Evolutionary conservation across 2,797 vertebrate genomes (phyloP), one percentile per base, ranked within the genome.

Genomic region (Sebastes nivosus): DNA sequence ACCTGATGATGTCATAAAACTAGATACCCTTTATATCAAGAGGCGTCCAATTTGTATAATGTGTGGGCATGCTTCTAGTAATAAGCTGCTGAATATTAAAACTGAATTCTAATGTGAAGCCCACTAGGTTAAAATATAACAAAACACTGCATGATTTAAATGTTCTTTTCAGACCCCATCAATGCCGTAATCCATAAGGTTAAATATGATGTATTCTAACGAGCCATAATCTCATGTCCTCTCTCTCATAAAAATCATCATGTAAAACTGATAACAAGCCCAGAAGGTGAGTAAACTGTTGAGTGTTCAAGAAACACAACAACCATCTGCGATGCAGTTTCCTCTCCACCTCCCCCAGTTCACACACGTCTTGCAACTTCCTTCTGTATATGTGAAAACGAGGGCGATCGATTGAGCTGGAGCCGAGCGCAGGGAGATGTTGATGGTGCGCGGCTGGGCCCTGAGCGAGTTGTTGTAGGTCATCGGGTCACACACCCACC

Each of bases 401-500:
- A 94, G 93, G 89, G 80, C 84, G 65, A 94, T 94, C 88, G 92
- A 94, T 94, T 69, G 86, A 88, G 91, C 89, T 77, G 85, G 86
- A 91, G 87, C 88, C 24, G 76, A 87, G 88, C 34, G 57, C 86
- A 86, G 87, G 85, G 86, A 92, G 90, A 92, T 84, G 88, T 82
- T 86, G 82, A 89, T 83, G 83, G 77, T 88, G 84, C 61, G 81
- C 69, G 65, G 83, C 88, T 71, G 74, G 84, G 90, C 91, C 86
- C 83, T 89, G 67, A 92, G 93, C 89, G 34, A 93, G 83, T 81
- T 90, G 89, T 67, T 86, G 89, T 84, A 91, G 92, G 91, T 92
- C 83, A 42, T 58, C 36, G 30, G 94, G 94, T 95, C 93, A 94
- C 87, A 90, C 90, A 89, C 89, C 92, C 92, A 93, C 94, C 94